phyloP scores from a whole-genome alignment of 2,113 vertebrate genomes.

The Phainopepla nitens region DNA sequence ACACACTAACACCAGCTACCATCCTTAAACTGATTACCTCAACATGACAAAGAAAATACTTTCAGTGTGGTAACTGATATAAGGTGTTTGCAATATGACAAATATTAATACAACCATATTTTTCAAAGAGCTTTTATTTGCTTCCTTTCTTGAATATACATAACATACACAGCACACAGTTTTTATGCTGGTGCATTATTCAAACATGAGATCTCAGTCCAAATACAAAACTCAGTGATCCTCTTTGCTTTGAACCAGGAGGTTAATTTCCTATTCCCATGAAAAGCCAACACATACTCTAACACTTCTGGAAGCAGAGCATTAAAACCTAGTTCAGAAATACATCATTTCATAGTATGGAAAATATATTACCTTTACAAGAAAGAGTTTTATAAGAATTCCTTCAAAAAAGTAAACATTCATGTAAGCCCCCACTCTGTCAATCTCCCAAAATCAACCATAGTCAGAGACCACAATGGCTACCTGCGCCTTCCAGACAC shows the following conservation, averaged over 20 bases:
- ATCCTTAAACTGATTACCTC: background rate
- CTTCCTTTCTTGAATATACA: background rate
- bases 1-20: background rate
- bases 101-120: background rate
- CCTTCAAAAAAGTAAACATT: constrained; percentile 66
- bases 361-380: constrained; percentile 76
- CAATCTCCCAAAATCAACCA: background rate
- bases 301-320: constrained; percentile 48
- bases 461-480: constrained; percentile 19
- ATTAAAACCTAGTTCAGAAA: constrained; percentile 63
- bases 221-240: constrained; percentile 39
- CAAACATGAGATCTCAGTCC: background rate
- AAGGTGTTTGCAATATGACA: background rate
- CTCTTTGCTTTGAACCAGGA: constrained; percentile 37
- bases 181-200: constrained; percentile 5
- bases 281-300: constrained; percentile 1
- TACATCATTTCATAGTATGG: constrained; percentile 56
- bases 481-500: constrained; percentile 43
- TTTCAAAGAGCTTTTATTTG: constrained; percentile 42
- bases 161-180: background rate
- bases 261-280: constrained; percentile 29
- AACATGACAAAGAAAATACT: background rate
- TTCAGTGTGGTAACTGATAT: background rate
- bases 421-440: background rate
- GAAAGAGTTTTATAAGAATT: constrained; percentile 72